Base-by-base conservation (phyloP, 2,113 vertebrate species). In the Epinephelus lanceolatus region DNA sequence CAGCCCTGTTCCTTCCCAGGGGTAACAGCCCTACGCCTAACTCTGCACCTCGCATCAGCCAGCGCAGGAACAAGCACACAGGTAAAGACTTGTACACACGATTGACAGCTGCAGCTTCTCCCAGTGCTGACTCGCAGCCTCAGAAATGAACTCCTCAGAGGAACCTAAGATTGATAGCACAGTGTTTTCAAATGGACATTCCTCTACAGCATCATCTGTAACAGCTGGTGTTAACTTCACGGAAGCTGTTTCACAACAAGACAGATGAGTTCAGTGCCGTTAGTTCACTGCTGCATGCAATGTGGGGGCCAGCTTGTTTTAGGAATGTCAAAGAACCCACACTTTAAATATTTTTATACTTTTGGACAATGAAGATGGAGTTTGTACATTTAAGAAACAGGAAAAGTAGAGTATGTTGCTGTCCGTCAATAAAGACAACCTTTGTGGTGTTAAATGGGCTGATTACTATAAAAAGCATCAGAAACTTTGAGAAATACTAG, bases 11-110 rank as follows among this genome's bases (percentile, higher is more conserved):
- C 93, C 96, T 99, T 11, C 98, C 98, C 1, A 94, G 97, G 30
- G 98, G 97, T 88, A 98, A 98, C 94, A 97, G 97, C 40, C 95
- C 96, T 78, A 87, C 94, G 5, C 88, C 97, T 27, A 97, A 96
- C 0, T 95, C 96, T 7, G 86, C 95, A 56, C 97, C 98, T 80
- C 93, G 94, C 85, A 92, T 97, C 95, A 97, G 95, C 91, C 97
- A 99, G 93, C 94, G 96, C 86, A 94, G 96, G 85, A 98, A 97
- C 96, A 99, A 99, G 80, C 98, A 99, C 66, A 96, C 98, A 96
- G 98, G 98, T 99, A 94, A 91, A 76, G 60, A n/a, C 19, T 3
- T 23, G 9, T 3, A 23, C 23, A 68, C 55, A 45, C 19, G 53
- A 23, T 55, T 2, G 27, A 47, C 73, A 83, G 40, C 71, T 60